Base-by-base conservation (phyloP, 1,140 invertebrate species). In the Pseudomyrmex gracilis region DNA sequence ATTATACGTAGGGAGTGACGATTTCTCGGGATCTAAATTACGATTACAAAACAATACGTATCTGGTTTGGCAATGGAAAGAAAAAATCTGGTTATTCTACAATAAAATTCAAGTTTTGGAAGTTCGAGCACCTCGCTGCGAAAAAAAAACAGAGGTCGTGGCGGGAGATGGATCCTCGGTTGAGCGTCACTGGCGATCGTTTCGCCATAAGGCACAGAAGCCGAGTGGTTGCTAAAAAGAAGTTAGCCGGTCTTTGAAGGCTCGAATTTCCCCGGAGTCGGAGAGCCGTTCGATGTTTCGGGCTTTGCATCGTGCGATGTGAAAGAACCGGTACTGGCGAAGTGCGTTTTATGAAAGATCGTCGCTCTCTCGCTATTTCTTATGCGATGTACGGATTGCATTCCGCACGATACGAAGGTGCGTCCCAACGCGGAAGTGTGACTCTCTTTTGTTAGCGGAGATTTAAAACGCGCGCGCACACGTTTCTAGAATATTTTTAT, bases 231-330 rank as follows among this genome's bases (percentile, higher is more conserved):
- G 61, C 63, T 84, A 66, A 88, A 87, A 88, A 74, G 74, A 63
- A 87, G 74, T 76, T 60, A 55, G 53, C 53, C 22, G 73, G 73
- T 15, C 73, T 87, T 85, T 85, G 82, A 84, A 60, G 70, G 86
- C 63, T 88, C 85, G 64, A 87, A 88, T 88, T 87, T 87, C 82
- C 64, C 53, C 2, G 57, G 34, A 64, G 82, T 70, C 70, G 66
- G 53, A 43, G 58, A 20, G 9, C 47, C 53, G 55, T 17, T 34
- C 34, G 34, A 63, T 61, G 43, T 58, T 87, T 55, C 58, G 60
- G 8, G 34, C 7, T 68, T 57, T 53, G 22, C 34, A 34, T n/a
- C 82, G 24, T 57, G 58, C 77, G 58, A 17, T 17, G 5, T 43
- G 53, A 77, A 78, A 78, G 53, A 47, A 43, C 70, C 63, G 10